phyloP scores from a whole-genome alignment of 2,797 vertebrate genomes.

The Sternotherus odoratus region DNA sequence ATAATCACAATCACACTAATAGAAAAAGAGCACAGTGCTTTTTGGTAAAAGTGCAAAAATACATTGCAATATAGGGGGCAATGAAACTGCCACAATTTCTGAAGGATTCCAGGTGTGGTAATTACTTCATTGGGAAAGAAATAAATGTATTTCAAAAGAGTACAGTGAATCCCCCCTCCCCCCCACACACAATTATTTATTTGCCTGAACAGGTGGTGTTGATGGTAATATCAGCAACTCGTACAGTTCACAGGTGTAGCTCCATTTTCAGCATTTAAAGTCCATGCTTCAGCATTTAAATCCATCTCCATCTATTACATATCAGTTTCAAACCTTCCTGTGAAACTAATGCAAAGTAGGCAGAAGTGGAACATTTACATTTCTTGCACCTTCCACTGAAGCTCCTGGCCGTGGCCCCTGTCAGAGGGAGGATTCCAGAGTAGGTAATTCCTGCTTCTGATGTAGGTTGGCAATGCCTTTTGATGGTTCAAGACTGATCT shows the following conservation, averaged over 20 bases:
- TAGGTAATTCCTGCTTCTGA: too few relatives aligned
- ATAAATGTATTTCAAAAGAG: background rate
- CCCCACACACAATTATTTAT: constrained; percentile 37
- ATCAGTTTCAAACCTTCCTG: too few relatives aligned
- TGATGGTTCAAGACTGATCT: too few relatives aligned
- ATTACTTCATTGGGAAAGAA: constrained; percentile 39
- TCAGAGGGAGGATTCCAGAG: too few relatives aligned
- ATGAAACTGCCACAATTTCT: background rate
- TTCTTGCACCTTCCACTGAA: too few relatives aligned
- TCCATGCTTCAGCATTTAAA: too few relatives aligned
- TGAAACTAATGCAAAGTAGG: too few relatives aligned
- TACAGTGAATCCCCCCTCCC: constrained; percentile 32
- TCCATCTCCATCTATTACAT: too few relatives aligned
- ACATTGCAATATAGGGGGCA: background rate
- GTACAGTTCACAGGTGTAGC: constrained; percentile 41
- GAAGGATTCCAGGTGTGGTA: constrained; percentile 11
- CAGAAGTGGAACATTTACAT: too few relatives aligned
- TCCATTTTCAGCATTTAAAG: background rate
- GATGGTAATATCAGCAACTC: background rate
- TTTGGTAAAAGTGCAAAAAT: background rate
- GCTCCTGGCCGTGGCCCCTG: too few relatives aligned
- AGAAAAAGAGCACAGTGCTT: background rate
- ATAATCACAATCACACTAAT: background rate
- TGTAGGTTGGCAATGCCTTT: too few relatives aligned
- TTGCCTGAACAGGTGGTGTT: constrained; percentile 32